Evolutionary conservation across 1,140 invertebrate species (phyloP).

Genomic region (Lasioglossum baleicum): DNA sequence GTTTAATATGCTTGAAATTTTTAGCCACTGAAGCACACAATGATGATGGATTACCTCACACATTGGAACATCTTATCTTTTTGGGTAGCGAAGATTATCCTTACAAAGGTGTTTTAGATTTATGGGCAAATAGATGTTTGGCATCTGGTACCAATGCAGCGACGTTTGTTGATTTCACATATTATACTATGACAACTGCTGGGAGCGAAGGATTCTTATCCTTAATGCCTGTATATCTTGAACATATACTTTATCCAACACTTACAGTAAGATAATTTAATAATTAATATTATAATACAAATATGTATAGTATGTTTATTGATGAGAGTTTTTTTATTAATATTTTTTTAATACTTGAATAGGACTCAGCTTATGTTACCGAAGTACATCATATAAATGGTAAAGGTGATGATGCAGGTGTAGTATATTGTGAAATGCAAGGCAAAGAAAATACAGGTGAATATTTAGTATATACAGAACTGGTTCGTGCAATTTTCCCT

Average conservation of each 20-base stretch:
- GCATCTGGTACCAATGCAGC: slow-evolving; percentile 95
- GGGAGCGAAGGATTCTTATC: slow-evolving; percentile 92
- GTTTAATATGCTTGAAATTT: slow-evolving; percentile 17
- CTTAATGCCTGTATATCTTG: slow-evolving; percentile 93
- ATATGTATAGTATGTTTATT: not conserved
- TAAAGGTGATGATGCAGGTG: slow-evolving; percentile 93
- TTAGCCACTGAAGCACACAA: slow-evolving; percentile 93
- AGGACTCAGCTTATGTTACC: slow-evolving; percentile 90
- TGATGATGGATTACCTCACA: slow-evolving; percentile 95
- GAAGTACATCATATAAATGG: slow-evolving; percentile 96
- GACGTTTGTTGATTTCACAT: slow-evolving; percentile 92
- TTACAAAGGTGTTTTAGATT: slow-evolving; percentile 93
- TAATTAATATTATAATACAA: not conserved
- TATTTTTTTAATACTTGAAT: not conserved
- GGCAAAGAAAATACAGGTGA: slow-evolving; percentile 90
- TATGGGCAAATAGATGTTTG: slow-evolving; percentile 92
- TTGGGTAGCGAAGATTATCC: slow-evolving; percentile 94
- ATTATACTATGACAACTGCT: slow-evolving; percentile 93
- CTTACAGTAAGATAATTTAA: slow-evolving; percentile 82
- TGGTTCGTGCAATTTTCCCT: slow-evolving; percentile 88
- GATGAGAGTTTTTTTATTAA: not conserved
- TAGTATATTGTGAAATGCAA: slow-evolving; percentile 97
- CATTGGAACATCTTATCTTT: slow-evolving; percentile 95
- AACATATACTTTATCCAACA: slow-evolving; percentile 93
- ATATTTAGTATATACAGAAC: slow-evolving; percentile 82